phyloP scores from a whole-genome alignment of 1,140 invertebrate genomes.

The Drosophila azteca region DNA sequence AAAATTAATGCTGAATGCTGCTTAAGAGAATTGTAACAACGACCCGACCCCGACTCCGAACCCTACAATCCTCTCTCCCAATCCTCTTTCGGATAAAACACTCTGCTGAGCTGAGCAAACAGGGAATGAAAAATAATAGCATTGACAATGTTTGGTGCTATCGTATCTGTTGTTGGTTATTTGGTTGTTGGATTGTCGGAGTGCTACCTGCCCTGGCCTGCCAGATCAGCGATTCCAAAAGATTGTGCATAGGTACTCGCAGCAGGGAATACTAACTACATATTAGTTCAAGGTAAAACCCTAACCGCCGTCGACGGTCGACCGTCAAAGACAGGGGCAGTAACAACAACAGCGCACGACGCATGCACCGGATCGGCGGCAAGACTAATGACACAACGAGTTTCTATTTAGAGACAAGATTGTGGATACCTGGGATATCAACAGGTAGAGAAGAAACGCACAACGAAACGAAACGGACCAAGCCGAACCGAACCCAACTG shows the following conservation, averaged over 20 bases:
- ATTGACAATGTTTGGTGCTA: slow-evolving; percentile 9
- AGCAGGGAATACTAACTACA: slow-evolving; percentile 65
- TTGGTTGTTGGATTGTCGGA: background rate
- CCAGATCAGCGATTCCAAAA: slow-evolving; percentile 7
- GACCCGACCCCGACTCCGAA: background rate
- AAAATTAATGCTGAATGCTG: too few relatives aligned
- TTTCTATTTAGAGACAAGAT: slow-evolving; percentile 77
- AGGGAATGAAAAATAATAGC: slow-evolving; percentile 6
- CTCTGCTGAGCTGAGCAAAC: background rate
- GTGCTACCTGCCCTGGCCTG: slow-evolving; percentile 24
- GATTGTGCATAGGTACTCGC: slow-evolving; percentile 35
- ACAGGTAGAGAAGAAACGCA: slow-evolving; percentile 66
- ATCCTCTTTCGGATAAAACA: slow-evolving; percentile 3
- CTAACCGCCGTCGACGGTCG: slow-evolving; percentile 19
- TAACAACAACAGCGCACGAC: slow-evolving; percentile 20
- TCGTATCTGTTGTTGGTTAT: slow-evolving; percentile 5
- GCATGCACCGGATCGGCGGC: slow-evolving; percentile 22
- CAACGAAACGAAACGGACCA: background rate
- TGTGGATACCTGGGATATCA: slow-evolving; percentile 76
- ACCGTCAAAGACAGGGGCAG: slow-evolving; percentile 26
- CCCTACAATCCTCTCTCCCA: background rate
- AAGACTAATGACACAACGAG: slow-evolving; percentile 78
- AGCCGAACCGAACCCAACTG: background rate
- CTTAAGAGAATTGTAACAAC: too few relatives aligned
- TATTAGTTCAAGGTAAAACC: slow-evolving; percentile 75